Conservation (phyloP, 37 sponge, comb jelly and placozoan species). For the Crambe crambe region DNA sequence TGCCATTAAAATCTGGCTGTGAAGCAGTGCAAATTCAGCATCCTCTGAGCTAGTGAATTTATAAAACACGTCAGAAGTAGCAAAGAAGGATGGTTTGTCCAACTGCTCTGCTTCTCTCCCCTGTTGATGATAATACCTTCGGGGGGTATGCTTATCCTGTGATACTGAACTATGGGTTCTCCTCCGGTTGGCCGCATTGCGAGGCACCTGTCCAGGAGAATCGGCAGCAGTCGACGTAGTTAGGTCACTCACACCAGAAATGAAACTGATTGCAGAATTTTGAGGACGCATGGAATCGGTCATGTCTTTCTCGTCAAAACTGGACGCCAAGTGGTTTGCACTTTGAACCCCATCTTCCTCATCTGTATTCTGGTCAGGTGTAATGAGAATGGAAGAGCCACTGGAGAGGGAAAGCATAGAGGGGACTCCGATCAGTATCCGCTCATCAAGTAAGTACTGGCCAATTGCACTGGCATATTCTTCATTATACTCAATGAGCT, state of each 20-base stretch:
- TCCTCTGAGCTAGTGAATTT: conserved; percentile 60
- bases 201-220: neutral
- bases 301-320: neutral
- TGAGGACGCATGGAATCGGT: neutral
- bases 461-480: conserved; percentile 40
- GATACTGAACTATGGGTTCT: neutral
- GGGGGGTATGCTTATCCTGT: neutral
- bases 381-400: neutral
- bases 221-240: neutral
- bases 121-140: neutral
- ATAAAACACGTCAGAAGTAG: conserved; percentile 18
- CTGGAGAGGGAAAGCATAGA: neutral
- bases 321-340: neutral
- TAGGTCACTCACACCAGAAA: neutral
- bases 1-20: conserved; percentile 37
- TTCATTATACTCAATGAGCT: conserved; percentile 15
- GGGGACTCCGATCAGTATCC: conserved; percentile 26
- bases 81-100: neutral
- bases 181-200: neutral
- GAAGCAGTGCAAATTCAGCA: conserved; percentile 11
- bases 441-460: conserved; percentile 42
- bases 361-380: neutral
- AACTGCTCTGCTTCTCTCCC: neutral
- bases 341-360: neutral
- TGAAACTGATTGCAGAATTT: neutral